phyloP scores from a whole-genome alignment of 2,797 vertebrate species.

The Mus caroli region DNA sequence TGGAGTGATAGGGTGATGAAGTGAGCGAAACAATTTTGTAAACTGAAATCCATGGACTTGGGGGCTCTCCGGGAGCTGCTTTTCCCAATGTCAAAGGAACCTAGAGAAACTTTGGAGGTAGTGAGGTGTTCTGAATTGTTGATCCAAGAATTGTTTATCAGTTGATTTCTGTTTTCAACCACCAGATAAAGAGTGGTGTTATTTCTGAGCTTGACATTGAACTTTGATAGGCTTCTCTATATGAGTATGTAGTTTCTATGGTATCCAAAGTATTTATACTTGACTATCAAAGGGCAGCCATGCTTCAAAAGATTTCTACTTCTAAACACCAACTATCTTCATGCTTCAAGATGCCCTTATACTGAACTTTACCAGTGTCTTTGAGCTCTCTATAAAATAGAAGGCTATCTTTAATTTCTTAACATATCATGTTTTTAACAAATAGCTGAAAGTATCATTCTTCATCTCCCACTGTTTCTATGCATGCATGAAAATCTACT shows the following conservation, averaged over 20 bases:
- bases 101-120: neutral
- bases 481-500: neutral
- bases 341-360: neutral
- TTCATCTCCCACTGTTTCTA: neutral
- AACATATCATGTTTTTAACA: neutral
- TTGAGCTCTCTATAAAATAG: slow-evolving; percentile 18
- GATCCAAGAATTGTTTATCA: neutral
- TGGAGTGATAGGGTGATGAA: neutral
- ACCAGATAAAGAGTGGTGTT: neutral
- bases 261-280: neutral
- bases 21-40: neutral
- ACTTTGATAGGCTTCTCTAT: neutral
- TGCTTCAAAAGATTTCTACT: neutral
- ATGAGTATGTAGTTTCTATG: neutral
- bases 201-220: neutral
- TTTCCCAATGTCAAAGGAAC: neutral
- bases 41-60: neutral
- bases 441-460: neutral
- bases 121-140: neutral
- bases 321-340: neutral
- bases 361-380: neutral
- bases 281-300: rapidly evolving
- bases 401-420: neutral
- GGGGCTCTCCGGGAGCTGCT: too few species aligned
- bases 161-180: neutral